Evolutionary conservation across 2,113 vertebrate genomes (phyloP).

Genomic region (Micronycteris hirsuta): DNA sequence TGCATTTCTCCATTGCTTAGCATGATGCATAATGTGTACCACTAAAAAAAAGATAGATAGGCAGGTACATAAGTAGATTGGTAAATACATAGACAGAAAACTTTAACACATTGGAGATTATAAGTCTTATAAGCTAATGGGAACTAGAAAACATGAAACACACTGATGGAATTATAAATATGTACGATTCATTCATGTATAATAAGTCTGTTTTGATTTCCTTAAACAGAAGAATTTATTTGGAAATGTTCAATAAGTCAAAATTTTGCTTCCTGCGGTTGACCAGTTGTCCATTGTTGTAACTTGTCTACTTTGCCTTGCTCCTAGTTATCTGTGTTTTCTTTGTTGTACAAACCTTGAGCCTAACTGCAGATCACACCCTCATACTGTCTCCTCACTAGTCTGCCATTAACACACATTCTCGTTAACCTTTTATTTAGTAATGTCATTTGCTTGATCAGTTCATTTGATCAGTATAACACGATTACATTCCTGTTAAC

Average conservation of each 20-base stretch:
- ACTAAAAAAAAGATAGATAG: not conserved
- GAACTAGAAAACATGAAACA: too few species aligned
- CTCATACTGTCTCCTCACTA: not conserved
- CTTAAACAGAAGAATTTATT: not conserved
- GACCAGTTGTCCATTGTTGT: not conserved
- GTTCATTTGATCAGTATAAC: not conserved
- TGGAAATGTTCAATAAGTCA: conserved; percentile 1
- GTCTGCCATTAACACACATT: not conserved
- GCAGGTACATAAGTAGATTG: too few species aligned
- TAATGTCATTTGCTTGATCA: not conserved
- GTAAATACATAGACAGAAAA: not conserved
- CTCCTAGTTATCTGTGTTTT: not conserved
- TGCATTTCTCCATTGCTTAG: not conserved
- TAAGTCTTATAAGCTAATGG: too few species aligned
- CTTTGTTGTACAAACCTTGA: not conserved
- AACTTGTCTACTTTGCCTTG: not conserved
- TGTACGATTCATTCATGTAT: not conserved
- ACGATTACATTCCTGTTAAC: not conserved
- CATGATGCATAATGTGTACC: not conserved
- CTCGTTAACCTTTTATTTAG: not conserved
- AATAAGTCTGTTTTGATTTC: not conserved
- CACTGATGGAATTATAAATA: not conserved
- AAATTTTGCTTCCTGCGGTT: not conserved
- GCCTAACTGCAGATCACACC: not conserved
- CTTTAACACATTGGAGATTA: too few species aligned